A percentile compares a stretch with the other conserved stretches of the same genome.
Conservation (phyloP, 1,140 invertebrate genomes). For the Cataglyphis hispanica region DNA sequence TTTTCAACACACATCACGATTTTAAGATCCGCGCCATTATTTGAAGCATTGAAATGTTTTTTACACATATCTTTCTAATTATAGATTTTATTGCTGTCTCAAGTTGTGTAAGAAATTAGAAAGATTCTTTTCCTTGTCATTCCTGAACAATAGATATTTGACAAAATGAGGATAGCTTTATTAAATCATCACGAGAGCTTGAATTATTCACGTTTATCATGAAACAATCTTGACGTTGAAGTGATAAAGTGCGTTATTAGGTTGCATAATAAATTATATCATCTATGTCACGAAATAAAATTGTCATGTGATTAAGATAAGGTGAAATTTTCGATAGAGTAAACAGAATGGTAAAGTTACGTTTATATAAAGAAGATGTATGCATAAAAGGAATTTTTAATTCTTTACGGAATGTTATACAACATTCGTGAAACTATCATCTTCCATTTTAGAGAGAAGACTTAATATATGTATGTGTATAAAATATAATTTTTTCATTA, state of each 20-base stretch:
- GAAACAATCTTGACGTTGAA: background rate
- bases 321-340: background rate
- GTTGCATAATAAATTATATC: slow-evolving; percentile 17
- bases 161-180: background rate
- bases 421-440: background rate
- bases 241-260: slow-evolving; percentile 28
- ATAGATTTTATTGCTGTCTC: background rate
- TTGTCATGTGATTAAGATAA: background rate
- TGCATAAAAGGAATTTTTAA: background rate
- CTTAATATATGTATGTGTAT: background rate
- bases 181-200: slow-evolving; percentile 16
- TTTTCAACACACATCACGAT: background rate
- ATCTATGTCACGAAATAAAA: background rate
- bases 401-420: background rate
- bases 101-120: background rate
- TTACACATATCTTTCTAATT: background rate
- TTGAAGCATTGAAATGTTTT: background rate
- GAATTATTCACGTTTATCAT: slow-evolving; percentile 26
- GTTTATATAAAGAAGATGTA: background rate
- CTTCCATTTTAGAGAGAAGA: background rate
- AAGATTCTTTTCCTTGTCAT: background rate
- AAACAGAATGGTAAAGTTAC: background rate
- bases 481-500: background rate
- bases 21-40: background rate
- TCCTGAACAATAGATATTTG: background rate